Conservation (phyloP, 2,888 invertebrate species). For the Drosophila acutilabella region DNA sequence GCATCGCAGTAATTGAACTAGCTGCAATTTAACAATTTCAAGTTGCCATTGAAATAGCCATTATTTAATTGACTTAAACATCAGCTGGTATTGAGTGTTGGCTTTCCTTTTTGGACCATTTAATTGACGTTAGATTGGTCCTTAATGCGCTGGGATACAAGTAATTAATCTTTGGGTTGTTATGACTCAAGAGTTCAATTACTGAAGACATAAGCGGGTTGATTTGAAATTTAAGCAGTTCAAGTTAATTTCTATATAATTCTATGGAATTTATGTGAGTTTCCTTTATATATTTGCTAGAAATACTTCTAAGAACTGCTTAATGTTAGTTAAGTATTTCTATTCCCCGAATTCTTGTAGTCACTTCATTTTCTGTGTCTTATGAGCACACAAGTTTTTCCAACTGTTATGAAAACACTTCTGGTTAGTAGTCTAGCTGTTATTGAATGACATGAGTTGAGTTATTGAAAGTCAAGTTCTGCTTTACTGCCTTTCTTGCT, state of each 20-base stretch:
- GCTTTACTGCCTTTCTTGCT: neutral
- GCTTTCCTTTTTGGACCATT: slow-evolving; percentile 1
- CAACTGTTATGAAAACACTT: neutral
- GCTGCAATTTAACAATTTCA: slow-evolving; percentile 14
- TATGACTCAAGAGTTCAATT: neutral
- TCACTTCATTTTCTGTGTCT: no score
- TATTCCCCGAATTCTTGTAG: no score
- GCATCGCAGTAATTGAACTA: slow-evolving; percentile 42
- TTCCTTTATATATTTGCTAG: no score
- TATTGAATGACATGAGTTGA: neutral
- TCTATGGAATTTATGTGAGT: no score
- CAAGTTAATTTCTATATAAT: neutral
- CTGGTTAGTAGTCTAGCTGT: no score
- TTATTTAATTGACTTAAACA: slow-evolving; percentile 18
- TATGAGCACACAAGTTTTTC: neutral
- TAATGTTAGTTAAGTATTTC: no score
- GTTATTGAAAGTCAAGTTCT: neutral
- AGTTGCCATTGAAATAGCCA: slow-evolving; percentile 1
- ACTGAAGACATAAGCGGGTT: neutral
- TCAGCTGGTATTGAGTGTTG: slow-evolving; percentile 1
- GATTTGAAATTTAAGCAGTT: neutral
- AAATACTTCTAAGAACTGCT: no score
- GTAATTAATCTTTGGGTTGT: slow-evolving; percentile 9
- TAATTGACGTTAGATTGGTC: neutral
- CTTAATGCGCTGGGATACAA: slow-evolving; percentile 6